These are phyloP conservation scores for Phaetusa simplex DNA, from an alignment of 2,113 vertebrate genomes.

Conservation along the genomic window DNA sequence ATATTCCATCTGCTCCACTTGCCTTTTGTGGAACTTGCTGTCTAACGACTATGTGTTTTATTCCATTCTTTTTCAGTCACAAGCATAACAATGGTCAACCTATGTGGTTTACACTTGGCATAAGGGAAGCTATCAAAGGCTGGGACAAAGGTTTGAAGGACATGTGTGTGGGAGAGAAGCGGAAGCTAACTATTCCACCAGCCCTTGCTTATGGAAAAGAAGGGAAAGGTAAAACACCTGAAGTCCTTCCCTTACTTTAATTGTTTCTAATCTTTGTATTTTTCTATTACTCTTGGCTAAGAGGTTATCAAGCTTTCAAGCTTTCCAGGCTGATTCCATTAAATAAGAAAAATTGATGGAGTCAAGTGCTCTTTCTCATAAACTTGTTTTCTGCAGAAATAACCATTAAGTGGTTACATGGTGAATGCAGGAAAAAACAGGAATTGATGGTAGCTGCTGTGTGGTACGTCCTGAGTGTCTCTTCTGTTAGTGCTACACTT, in stretches of 20 bases:
- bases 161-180: conserved; percentile 92
- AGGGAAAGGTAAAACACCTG: conserved; percentile 86
- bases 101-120: conserved; percentile 95
- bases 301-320: not conserved
- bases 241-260: not conserved
- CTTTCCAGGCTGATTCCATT: not conserved
- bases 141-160: conserved; percentile 92
- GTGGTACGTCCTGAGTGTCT: not conserved
- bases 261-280: not conserved
- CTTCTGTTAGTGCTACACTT: not conserved
- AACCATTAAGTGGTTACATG: not conserved
- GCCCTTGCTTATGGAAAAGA: conserved; percentile 93
- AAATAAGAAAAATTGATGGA: not conserved
- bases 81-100: conserved; percentile 87
- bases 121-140: conserved; percentile 87
- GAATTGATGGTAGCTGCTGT: not conserved
- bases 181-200: conserved; percentile 88
- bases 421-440: not conserved
- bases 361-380: not conserved
- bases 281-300: not conserved
- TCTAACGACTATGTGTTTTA: not conserved
- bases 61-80: conserved; percentile 74
- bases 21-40: not conserved
- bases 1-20: not conserved
- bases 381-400: not conserved